Evolutionary conservation across 2,113 vertebrate species (phyloP), one percentile per base, ranked within the genome.

Genomic region (Syrrhaptes paradoxus): DNA sequence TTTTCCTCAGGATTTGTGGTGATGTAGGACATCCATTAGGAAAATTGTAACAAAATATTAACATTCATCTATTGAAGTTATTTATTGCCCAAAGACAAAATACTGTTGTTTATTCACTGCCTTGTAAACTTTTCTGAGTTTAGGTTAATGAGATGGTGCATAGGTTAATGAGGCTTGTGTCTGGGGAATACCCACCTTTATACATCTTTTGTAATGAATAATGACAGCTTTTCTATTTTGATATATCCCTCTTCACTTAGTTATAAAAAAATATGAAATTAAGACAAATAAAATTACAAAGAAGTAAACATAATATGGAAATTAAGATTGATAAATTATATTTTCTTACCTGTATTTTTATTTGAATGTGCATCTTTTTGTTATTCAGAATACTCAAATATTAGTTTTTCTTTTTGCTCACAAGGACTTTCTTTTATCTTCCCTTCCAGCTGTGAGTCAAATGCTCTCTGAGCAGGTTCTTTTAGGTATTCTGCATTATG

Each of bases 391-490:
- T 34, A 38, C 2, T 45, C 29, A 36, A 4, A 10, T 28, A 43
- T 1, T 61, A 16, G 5, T 34, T 38, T 83, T 77, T 58, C 11
- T 49, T 3, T 58, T 57, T 7, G 1, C 4, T 52, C 71, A 25
- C 5, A 41, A 54, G 4, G 3, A 45, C 13, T 7, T 70, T 49
- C 26, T 41, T 1, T 70, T 45, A 25, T 18, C 3, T 45, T 73
- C 10, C 24, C 5, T 80, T 73, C 6, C 8, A 48, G 4, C 6
- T 51, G 3, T 48, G 61, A 43, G 13, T 46, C 4, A 32, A 61
- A 9, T 31, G 4, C 0, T 72, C 0, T 29, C 22, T 65, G 10
- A 74, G 4, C 1, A 21, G 2, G 5, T 74, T 71, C 3, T 62
- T 87, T 62, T 12, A 62, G 17, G 29, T 32, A 34, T n/a, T 38